Conservation (phyloP, 2,797 vertebrate species). For the Halcyon smyrnensis region DNA sequence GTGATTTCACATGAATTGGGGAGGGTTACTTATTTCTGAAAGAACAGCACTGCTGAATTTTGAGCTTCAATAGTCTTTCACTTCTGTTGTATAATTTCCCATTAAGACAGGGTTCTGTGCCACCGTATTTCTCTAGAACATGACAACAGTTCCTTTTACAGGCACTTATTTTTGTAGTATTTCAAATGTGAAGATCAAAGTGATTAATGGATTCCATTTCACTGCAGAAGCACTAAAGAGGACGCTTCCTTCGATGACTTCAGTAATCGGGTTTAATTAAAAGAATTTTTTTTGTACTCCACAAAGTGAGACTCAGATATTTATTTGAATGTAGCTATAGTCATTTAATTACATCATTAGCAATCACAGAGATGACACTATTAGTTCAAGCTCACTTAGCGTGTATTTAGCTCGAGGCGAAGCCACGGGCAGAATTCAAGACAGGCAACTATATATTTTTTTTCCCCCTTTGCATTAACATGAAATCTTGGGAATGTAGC, state of each 20-base stretch:
- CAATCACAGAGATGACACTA: constrained; percentile 62
- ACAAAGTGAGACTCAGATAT: constrained; percentile 64
- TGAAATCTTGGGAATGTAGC: neutral
- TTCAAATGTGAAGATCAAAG: constrained; percentile 42
- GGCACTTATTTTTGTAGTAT: constrained; percentile 41
- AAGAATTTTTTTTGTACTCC: constrained; percentile 44
- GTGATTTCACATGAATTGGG: neutral
- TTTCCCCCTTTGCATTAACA: constrained; percentile 7
- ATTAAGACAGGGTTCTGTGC: neutral
- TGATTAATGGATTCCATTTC: constrained; percentile 67
- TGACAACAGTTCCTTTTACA: constrained; percentile 39
- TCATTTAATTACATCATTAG: constrained; percentile 69
- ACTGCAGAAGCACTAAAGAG: constrained; percentile 19
- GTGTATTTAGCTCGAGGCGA: constrained; percentile 27
- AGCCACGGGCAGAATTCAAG: constrained; percentile 41
- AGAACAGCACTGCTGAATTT: neutral
- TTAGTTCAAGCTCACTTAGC: constrained; percentile 58
- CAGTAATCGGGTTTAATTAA: constrained; percentile 71
- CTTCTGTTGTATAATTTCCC: constrained; percentile 31
- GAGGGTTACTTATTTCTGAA: neutral
- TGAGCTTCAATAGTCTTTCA: constrained; percentile 15
- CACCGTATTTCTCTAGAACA: constrained; percentile 1
- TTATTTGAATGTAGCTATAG: constrained; percentile 64
- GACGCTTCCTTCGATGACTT: constrained; percentile 35
- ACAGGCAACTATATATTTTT: constrained; percentile 1